Base-by-base conservation (phyloP, 2,797 vertebrate genomes). In the Cirrhinus molitorella region DNA sequence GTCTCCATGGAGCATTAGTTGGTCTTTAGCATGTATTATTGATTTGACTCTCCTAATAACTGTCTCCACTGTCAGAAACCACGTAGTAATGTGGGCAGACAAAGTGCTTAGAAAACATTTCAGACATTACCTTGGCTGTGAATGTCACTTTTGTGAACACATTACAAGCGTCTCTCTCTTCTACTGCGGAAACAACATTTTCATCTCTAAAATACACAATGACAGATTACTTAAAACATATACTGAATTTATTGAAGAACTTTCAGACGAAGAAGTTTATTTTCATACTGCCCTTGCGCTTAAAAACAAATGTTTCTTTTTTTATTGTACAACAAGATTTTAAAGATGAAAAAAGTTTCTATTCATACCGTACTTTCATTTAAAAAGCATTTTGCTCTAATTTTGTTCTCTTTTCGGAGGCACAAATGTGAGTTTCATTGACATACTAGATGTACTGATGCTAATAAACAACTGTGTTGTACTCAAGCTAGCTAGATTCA, bases 11-110 rank as follows among this genome's bases (percentile, higher is more conserved):
- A 94, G 93, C 94, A 95, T 94, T 94, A 95, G 91, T 84, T 85
- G 81, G 91, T 93, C 92, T 93, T 92, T 90, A 91, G 89, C 92
- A 95, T 95, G 93, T 94, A 94, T 95, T 95, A 95, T 95, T 94
- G 93, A 95, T 94, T 91, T 86, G 83, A 82, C 83, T 88, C 71
- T 91, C 90, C 92, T 94, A 93, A 95, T 95, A 93, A 93, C 92
- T 80, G 88, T 93, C 90, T 94, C 91, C 90, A 86, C 89, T 90
- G 91, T 92, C 91, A 89, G 89, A 90, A 89, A 93, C 91, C 89
- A 93, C 88, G 87, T 87, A 89, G 90, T 88, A 87, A 89, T 93
- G 90, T 87, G 85, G 85, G 71, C 87, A 90, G 83, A 47, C 65
- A 84, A 89, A 90, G 85, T 88, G 87, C 90, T 90, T 86, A 16